Base-by-base conservation (phyloP, 2,888 invertebrate genomes). In the Exephanes ischioxanthus region DNA sequence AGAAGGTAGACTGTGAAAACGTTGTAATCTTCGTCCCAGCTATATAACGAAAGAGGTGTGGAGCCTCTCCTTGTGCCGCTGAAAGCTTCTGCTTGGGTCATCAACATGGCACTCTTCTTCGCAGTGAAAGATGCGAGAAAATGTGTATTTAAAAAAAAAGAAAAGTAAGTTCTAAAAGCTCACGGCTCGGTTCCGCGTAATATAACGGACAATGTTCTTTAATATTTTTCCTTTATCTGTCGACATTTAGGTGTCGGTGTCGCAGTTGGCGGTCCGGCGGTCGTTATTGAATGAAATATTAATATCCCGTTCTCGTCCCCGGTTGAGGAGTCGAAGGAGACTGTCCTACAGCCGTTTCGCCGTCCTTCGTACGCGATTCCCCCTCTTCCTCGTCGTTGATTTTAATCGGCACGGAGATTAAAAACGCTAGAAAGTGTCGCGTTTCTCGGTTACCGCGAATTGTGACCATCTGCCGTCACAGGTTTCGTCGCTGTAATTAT, bases 401-500 rank as follows among this genome's bases (percentile, higher is more conserved):
- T 45, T 70, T 76, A 75, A 81, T 81, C 81, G 75, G 37, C 66
- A 11, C 66, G 22, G 30, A 70, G 75, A 81, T 75, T 81, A 75
- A 81, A 81, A 75, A 68, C 19, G 37, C 22, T 45, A 80, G 53
- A 66, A 72, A 80, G 41, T 58, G 66, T 73, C 9, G 61, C 33
- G 33, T 37, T 33, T 63, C 63, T 30, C 33, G 9, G 45, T 37
- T 61, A 73, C 67, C 75, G 63, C 66, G 81, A 82, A 82, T 79
- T 22, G 85, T 66, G 16, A 82, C 79, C 84, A 84, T 85, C 87
- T 81, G 87, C 79, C 83, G 82, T 78, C 70, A 71, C 61, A 77
- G 84, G 84, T 89, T 89, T 86, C 85, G 86, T 88, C 87, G 86
- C 85, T 82, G 86, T 89, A 90, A 89, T 89, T 90, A 89, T 90